Conservation (phyloP, 2,888 invertebrate genomes). For the Eueremaeus valkanovi region DNA sequence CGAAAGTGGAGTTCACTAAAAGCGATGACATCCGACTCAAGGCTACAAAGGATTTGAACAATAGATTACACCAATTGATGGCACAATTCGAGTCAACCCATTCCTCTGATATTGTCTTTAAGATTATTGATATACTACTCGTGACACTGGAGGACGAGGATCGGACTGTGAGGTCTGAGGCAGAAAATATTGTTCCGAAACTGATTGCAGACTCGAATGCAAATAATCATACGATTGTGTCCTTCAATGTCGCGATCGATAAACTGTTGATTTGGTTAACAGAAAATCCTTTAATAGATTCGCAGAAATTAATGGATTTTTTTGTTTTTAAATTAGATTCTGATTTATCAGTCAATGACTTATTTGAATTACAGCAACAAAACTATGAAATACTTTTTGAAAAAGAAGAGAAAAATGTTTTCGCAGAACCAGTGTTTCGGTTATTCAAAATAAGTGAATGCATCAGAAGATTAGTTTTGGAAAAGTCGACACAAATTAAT, state of each 20-base stretch:
- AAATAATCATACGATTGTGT: background rate
- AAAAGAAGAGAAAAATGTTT: constrained; percentile 40
- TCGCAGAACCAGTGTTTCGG: constrained; percentile 35
- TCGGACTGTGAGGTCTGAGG: constrained; percentile 10
- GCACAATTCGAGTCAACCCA: background rate
- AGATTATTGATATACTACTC: constrained; percentile 18
- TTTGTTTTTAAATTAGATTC: background rate
- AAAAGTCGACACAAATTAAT: background rate
- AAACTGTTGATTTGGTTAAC: constrained; percentile 2
- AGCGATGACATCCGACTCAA: constrained; percentile 35
- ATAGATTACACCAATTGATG: background rate
- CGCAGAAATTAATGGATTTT: background rate
- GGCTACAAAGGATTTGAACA: background rate
- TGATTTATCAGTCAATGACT: background rate
- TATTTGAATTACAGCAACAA: background rate
- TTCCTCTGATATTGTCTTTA: background rate
- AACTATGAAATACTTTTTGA: constrained; percentile 33
- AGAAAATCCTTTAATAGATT: background rate
- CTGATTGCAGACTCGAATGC: background rate
- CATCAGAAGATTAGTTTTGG: background rate
- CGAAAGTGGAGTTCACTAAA: constrained; percentile 18
- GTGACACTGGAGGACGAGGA: constrained; percentile 37
- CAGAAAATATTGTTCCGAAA: background rate
- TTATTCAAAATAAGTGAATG: constrained; percentile 6
- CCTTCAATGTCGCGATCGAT: constrained; percentile 4